Conservation (phyloP, 2,888 invertebrate genomes). For the Ligdia adustata region DNA sequence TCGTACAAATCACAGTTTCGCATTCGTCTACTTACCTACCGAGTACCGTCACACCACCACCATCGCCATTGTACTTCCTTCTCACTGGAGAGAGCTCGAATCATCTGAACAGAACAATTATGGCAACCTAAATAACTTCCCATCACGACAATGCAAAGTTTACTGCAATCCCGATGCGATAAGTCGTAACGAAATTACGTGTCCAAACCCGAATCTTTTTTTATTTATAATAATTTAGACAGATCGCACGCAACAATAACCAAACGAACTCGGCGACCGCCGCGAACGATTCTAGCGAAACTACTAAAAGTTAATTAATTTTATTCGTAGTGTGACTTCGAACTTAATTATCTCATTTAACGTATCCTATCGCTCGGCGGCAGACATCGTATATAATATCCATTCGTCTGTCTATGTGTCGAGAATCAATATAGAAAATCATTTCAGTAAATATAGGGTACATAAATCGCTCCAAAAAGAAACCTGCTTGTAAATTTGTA, state of each 20-base stretch:
- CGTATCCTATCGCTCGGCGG: conserved; percentile 47
- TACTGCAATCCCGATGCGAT: conserved; percentile 16
- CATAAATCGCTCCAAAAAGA: conserved; percentile 74
- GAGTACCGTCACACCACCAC: conserved; percentile 76
- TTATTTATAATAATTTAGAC: too few species aligned
- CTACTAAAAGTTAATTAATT: conserved; percentile 17
- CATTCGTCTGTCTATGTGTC: conserved; percentile 37
- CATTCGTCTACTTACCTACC: conserved; percentile 80
- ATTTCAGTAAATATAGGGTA: conserved; percentile 65
- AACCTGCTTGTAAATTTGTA: conserved; percentile 72
- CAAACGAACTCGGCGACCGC: conserved; percentile 14
- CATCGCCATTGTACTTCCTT: conserved; percentile 69
- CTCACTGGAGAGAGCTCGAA: conserved; percentile 74
- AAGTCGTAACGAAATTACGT: conserved; percentile 1
- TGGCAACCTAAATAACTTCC: conserved; percentile 58
- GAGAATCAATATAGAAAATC: conserved; percentile 72
- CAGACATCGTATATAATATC: conserved; percentile 45
- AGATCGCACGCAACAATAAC: too few species aligned
- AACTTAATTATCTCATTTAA: conserved; percentile 36
- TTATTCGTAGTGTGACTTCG: conserved; percentile 42
- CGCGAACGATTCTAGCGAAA: conserved; percentile 22
- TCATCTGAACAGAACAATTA: conserved; percentile 66
- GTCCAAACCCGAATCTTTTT: too few species aligned
- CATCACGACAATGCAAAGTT: conserved; percentile 18
- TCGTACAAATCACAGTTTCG: conserved; percentile 83